Conservation (phyloP, 2,797 vertebrate species). For the Cyclopterus lumpus region DNA sequence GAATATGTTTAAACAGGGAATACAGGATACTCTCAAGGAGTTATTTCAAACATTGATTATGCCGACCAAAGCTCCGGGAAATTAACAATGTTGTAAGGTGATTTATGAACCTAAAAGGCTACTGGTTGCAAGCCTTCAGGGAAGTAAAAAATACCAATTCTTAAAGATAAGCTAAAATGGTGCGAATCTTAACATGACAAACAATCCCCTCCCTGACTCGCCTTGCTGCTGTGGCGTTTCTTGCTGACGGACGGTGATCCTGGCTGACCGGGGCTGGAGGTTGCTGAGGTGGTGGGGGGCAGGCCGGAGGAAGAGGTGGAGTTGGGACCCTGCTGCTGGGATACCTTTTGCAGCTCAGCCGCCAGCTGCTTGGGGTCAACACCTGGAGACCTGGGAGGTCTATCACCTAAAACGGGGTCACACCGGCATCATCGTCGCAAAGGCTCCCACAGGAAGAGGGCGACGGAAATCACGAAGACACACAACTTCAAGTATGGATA, state of each 20-base stretch:
- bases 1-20: not conserved
- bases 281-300: conserved; percentile 88
- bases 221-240: conserved; percentile 92
- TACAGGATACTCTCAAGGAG: not conserved
- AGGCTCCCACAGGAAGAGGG: not conserved
- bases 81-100: not conserved
- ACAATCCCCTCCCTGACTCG: not conserved
- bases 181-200: not conserved
- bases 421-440: conserved; percentile 6
- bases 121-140: no score
- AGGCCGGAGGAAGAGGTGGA: conserved; percentile 74
- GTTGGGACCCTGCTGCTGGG: conserved; percentile 90
- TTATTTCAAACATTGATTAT: not conserved
- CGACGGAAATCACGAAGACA: not conserved
- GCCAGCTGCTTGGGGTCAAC: conserved; percentile 97
- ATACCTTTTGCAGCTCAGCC: conserved; percentile 96
- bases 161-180: not conserved
- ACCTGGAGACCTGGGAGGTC: conserved; percentile 92
- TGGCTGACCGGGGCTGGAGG: conserved; percentile 95
- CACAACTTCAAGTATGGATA: conserved; percentile 5
- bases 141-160: not conserved
- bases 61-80: not conserved
- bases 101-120: not conserved
- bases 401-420: conserved; percentile 84
- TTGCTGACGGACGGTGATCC: conserved; percentile 96